A percentile compares a stretch with the other conserved stretches of the same genome.
Conservation (phyloP, 2,113 vertebrate species). For the Chamaetylas fuelleborni region DNA sequence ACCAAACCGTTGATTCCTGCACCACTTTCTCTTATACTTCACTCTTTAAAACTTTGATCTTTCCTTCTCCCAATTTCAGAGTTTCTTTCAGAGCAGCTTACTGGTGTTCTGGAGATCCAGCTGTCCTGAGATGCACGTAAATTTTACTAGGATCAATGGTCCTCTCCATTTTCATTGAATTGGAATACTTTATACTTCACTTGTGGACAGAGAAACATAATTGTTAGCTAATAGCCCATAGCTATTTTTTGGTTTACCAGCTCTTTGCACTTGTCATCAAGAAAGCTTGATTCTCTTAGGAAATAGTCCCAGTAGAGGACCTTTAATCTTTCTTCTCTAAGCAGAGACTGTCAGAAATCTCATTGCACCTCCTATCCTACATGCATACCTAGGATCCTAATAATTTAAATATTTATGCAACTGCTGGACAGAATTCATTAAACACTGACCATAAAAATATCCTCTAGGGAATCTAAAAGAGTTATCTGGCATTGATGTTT, state of each 20-base stretch:
- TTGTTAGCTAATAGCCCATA: background rate
- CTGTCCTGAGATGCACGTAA: background rate
- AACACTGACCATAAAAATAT: background rate
- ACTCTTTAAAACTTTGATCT: background rate
- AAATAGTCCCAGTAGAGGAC: background rate
- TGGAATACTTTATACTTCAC: background rate
- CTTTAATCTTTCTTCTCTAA: background rate
- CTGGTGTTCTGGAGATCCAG: background rate
- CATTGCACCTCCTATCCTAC: background rate
- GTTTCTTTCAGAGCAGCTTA: background rate
- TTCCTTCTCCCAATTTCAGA: background rate
- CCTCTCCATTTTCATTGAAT: background rate
- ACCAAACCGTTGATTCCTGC: background rate
- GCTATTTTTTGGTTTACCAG: background rate
- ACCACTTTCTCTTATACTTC: background rate
- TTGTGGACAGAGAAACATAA: background rate
- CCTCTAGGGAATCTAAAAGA: background rate
- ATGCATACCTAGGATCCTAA: background rate
- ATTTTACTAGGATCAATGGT: background rate
- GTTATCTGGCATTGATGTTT: background rate
- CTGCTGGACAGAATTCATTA: background rate
- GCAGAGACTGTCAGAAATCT: background rate
- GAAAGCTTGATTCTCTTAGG: background rate
- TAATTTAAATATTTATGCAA: background rate
- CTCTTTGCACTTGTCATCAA: background rate